A percentile compares a stretch with the other conserved stretches of the same genome.
phyloP scores from a whole-genome alignment of 2,113 vertebrate genomes.

The Rhodinocichla rosea region DNA sequence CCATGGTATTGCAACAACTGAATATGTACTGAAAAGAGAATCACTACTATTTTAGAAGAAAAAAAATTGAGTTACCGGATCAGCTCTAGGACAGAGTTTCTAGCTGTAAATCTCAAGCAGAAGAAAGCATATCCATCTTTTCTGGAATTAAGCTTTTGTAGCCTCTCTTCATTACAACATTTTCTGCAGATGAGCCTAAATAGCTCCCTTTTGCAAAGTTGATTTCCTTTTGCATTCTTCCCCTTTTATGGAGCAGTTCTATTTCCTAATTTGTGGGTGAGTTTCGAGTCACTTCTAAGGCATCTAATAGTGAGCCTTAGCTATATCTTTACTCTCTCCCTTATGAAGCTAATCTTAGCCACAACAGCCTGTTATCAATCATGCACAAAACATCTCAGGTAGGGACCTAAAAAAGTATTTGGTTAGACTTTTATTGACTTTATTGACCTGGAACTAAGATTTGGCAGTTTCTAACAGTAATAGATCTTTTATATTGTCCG shows the following conservation, averaged over 20 bases:
- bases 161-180: not conserved
- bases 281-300: not conserved
- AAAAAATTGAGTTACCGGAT: fast-evolving
- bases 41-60: not conserved
- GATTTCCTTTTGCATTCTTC: not conserved
- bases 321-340: not conserved
- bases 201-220: not conserved
- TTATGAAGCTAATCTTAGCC: not conserved
- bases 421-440: not conserved
- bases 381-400: not conserved
- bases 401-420: not conserved
- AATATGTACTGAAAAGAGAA: not conserved
- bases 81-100: not conserved
- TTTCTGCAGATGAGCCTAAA: not conserved
- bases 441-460: not conserved
- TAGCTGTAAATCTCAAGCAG: not conserved
- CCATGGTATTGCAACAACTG: not conserved
- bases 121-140: not conserved
- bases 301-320: not conserved
- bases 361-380: not conserved
- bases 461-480: not conserved
- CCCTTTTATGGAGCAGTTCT: not conserved
- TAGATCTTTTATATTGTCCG: not conserved
- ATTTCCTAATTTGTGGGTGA: not conserved
- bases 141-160: not conserved